A percentile compares a stretch with the other conserved stretches of the same genome.
Evolutionary conservation across 1,140 invertebrate species (phyloP).

Genomic region (Caenorhabditis latens): DNA sequence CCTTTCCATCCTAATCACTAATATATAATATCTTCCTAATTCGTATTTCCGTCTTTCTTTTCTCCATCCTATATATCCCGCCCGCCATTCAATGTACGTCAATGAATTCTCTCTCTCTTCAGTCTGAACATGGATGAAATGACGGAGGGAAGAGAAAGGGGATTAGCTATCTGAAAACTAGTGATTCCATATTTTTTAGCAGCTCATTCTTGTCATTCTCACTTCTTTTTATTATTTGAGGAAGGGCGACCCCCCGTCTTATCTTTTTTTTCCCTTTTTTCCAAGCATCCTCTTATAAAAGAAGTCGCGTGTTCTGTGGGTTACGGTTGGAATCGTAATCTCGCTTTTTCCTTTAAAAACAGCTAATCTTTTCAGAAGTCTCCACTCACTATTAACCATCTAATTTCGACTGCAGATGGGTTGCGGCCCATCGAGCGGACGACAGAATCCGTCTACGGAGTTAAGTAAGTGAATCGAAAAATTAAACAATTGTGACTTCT

Average conservation of each 20-base stretch:
- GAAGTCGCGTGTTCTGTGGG: no score
- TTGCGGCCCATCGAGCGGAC: constrained; percentile 62
- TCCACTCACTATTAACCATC: background rate
- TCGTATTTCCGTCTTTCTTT: constrained; percentile 7
- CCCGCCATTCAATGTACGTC: constrained; percentile 10
- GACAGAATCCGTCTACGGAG: constrained; percentile 59
- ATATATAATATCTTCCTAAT: constrained; percentile 12
- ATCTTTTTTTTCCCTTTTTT: background rate
- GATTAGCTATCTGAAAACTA: constrained; percentile 15
- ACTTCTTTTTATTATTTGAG: background rate
- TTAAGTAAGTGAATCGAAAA: constrained; percentile 42
- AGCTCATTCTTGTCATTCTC: background rate
- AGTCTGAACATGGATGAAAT: constrained; percentile 20
- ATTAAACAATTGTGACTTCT: background rate
- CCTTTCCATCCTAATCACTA: background rate
- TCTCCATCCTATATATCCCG: background rate
- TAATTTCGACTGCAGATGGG: constrained; percentile 55
- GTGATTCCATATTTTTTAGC: constrained; percentile 17
- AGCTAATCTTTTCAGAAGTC: background rate
- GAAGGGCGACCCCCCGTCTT: background rate
- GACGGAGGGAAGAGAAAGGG: background rate
- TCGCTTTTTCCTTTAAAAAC: background rate
- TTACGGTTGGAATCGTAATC: background rate
- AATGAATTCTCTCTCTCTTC: background rate
- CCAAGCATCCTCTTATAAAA: background rate